Evolutionary conservation across 2,113 vertebrate species (phyloP).

Genomic region (Acrocephalus kingi): DNA sequence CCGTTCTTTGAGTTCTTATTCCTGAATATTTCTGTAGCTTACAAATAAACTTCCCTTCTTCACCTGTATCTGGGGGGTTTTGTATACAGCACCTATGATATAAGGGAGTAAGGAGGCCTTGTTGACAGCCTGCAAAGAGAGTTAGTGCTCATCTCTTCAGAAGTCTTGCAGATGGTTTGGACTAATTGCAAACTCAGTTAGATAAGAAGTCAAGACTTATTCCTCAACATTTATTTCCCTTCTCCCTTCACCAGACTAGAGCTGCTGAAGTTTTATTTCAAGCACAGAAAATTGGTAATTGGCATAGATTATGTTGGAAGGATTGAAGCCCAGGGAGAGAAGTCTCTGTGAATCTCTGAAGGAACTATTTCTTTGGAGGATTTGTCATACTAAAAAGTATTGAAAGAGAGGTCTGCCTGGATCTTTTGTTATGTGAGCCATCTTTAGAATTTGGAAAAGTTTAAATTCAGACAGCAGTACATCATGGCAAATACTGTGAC

Average conservation of each 20-base stretch:
- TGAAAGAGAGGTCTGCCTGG: not conserved
- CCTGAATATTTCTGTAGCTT: not conserved
- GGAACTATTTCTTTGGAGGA: not conserved
- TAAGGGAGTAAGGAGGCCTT: not conserved
- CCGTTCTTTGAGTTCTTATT: not conserved
- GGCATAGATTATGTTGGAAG: not conserved
- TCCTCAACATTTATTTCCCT: not conserved
- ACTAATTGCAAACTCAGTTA: not conserved
- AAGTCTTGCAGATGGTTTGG: not conserved
- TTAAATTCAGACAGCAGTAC: not conserved
- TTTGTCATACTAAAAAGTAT: not conserved
- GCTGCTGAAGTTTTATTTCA: not conserved
- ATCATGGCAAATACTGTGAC: not conserved
- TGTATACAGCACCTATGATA: not conserved
- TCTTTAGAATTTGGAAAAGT: not conserved
- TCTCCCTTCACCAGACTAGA: not conserved
- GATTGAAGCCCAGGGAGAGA: not conserved
- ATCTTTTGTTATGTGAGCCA: not conserved
- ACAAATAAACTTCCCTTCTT: not conserved
- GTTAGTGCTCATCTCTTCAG: not conserved
- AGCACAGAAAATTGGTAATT: not conserved
- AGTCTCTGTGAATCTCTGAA: not conserved
- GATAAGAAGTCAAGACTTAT: not conserved
- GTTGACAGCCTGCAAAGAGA: not conserved
- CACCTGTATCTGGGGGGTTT: fast-evolving